Base-by-base conservation (phyloP, 1,140 invertebrate genomes). In the Anadara kagoshimensis region DNA sequence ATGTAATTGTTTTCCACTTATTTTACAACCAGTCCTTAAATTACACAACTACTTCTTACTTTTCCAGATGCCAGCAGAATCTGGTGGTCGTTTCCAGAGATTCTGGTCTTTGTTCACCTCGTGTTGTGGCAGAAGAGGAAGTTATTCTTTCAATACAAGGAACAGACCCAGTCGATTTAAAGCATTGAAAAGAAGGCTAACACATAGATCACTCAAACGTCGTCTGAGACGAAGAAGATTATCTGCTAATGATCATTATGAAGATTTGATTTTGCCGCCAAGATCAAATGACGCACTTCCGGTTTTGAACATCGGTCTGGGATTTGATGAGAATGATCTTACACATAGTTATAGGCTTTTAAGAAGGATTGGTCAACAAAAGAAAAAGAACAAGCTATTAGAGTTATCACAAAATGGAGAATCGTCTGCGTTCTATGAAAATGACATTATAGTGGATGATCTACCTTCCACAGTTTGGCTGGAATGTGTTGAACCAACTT, bases 381-480 rank as follows among this genome's bases (percentile, higher is more conserved):
- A 26, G 14, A 12, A 5, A 63, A n/a, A 11, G 16, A 44, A 18
- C 61, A 41, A 10, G 29, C 22, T 44, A 44, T 49, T 49, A 47
- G 22, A 49, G 22, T 63, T 5, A 26, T 63, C 4, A 24, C 12
- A 2, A 18, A 4, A 12, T 26, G 22, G 43, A 47, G 49, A 4
- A 5, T 22, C 44, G 10, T 63, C 24, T 16, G 11, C 44, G 0
- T 20, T 41, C 16, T 16, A 10, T 29, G 29, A 11, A 14, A 63
- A 66, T 41, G 63, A 66, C 12, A 47, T 51, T 14, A 54, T 66
- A 12, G 51, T 66, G 11, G 63, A 66, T 16, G 51, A 43, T 24
- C 29, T 66, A 10, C 63, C 63, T 22, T 47, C 63, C 7, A 41
- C 63, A 24, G 10, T 66, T 16, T 66, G 63, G 63, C 53, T 66